These are phyloP conservation scores for Austrofundulus limnaeus DNA, from an alignment of 2,113 vertebrate genomes.

Conservation along the genomic window DNA sequence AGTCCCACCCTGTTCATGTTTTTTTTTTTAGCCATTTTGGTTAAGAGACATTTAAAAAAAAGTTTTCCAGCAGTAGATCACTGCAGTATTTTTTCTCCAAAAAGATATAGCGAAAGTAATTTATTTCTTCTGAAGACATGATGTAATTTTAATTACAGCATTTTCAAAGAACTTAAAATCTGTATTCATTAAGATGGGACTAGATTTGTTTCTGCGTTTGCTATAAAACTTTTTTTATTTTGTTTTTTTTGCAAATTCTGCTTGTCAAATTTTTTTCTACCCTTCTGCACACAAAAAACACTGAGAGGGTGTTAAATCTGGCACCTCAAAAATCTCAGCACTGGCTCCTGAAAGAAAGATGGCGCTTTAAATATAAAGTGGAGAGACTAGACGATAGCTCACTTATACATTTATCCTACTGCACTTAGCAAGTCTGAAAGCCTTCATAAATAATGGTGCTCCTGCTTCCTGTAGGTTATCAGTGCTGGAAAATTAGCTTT, in stretches of 20 bases:
- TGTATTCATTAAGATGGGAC: neutral
- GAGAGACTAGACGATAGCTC: conserved; percentile 40
- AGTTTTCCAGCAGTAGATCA: conserved; percentile 28
- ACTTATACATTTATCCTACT: conserved; percentile 68
- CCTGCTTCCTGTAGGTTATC: conserved; percentile 79
- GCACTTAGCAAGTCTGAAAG: conserved; percentile 75
- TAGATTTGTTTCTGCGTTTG: neutral
- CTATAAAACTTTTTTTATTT: too few species aligned
- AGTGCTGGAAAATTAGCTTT: conserved; percentile 84
- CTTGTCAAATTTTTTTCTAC: conserved; percentile 43
- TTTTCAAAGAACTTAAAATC: neutral
- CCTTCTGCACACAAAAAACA: conserved; percentile 60
- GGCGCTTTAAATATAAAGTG: conserved; percentile 62
- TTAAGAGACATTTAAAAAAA: conserved; percentile 19
- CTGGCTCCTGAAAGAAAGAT: conserved; percentile 39
- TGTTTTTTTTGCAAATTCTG: conserved; percentile 63
- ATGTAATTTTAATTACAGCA: neutral
- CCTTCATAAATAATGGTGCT: conserved; percentile 78
- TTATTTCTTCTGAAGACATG: conserved; percentile 15
- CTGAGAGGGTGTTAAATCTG: conserved; percentile 54
- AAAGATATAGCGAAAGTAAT: neutral
- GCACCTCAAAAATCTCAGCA: conserved; percentile 28
- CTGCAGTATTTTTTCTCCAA: neutral
- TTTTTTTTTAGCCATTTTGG: conserved; percentile 11
- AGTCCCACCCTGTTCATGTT: conserved; percentile 4